Base-by-base conservation (phyloP, 2,888 invertebrate species). In the Erebia aethiops region DNA sequence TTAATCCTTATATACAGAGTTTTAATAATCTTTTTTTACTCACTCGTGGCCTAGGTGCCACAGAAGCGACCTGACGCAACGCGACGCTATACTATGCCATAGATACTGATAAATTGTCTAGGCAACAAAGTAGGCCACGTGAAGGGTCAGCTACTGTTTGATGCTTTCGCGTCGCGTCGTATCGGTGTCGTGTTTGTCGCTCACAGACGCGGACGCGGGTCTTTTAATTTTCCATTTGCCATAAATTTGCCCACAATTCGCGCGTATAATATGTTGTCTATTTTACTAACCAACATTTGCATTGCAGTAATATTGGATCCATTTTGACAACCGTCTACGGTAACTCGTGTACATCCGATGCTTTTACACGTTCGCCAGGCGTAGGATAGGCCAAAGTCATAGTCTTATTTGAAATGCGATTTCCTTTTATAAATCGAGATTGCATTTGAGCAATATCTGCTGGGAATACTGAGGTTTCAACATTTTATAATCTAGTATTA, bases 381-480 rank as follows among this genome's bases (percentile, higher is more conserved):
- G 14, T 26, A 5, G 63, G 8, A 52, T 60, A 60, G 41, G 58
- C 41, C n/a, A 10, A 11, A 16, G 56, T n/a, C 52, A 35, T 61
- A 54, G 16, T 65, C 52, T 52, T 54, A 41, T 65, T 65, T 43
- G 18, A 65, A 41, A 65, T 56, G 5, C 41, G 35, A 54, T 65
- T 54, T 52, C 16, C 43, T 21, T 14, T 56, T 54, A 43, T 54
- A 18, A 54, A 65, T 16, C 41, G 18, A 43, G 54, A 54, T 65
- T 65, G 13, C 54, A 54, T 65, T 62, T 26, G 21, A 13, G 49
- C 62, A 62, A 62, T 62, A 49, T 62, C 26, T 41, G 41, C 54
- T 16, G 18, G 13, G 43, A 56, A 54, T 43, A 14, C 54, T 56
- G 18, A 8, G 43, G 7, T 65, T 35, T 10, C 35, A 16, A 16